Base-by-base conservation (phyloP, 1,140 invertebrate species). In the Philotrypesis tridentata region DNA sequence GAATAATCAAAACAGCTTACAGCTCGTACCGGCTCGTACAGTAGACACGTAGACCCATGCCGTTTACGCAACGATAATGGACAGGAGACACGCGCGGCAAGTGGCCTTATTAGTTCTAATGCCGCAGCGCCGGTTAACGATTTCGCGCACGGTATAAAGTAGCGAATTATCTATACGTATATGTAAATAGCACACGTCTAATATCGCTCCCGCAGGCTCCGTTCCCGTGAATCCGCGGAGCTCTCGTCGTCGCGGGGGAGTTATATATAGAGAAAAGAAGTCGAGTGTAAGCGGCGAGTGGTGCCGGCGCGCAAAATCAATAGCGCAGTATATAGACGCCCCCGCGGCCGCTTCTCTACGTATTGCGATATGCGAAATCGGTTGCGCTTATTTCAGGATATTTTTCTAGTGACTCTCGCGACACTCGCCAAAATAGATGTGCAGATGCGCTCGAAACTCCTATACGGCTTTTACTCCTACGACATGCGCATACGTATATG, bases 331-430 rank as follows among this genome's bases (percentile, higher is more conserved):
- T 37, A 37, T 9, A 37, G 33, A 37, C 33, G 3, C 33, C 9
- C n/a, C n/a, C n/a, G n/a, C n/a, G n/a, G n/a, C n/a, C n/a, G n/a
- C n/a, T n/a, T n/a, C n/a, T n/a, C n/a, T n/a, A n/a, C n/a, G n/a
- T n/a, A n/a, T n/a, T 8, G 68, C 31, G 21, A 37, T 25, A n/a
- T 11, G 1, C 6, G 7, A 33, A 48, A 72, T 43, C n/a, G 21
- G 67, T 25, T 67, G 83, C 85, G 82, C 87, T 89, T 91, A 90
- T 90, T 90, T 90, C 84, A 86, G 86, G 87, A 88, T 91, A 91
- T 91, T 91, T 90, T 91, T 91, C 87, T 89, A 89, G 86, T 87
- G 88, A 86, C 88, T 88, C 85, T 82, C 70, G 33, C 1, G 8
- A 31, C 68, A 6, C 29, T 78, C 79, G 76, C 33, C 21, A 67